phyloP scores from a whole-genome alignment of 2,888 invertebrate species.

The Thumatha senex region DNA sequence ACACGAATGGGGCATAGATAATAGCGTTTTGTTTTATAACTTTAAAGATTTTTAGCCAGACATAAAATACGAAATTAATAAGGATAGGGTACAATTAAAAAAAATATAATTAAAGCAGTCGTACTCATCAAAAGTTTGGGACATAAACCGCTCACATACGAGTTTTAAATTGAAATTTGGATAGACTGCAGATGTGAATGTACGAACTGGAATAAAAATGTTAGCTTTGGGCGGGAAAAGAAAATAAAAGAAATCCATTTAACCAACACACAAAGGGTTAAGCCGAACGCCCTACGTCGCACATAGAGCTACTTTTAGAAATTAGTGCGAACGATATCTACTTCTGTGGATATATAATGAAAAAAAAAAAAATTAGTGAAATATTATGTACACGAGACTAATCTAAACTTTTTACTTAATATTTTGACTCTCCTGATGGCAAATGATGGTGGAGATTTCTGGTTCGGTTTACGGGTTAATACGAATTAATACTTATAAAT shows the following conservation, averaged over 20 bases:
- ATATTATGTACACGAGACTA: too few relatives aligned
- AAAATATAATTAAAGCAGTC: conserved; percentile 54
- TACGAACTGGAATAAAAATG: conserved; percentile 66
- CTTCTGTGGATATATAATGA: neutral
- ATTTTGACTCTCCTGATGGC: too few relatives aligned
- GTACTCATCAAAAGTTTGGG: conserved; percentile 50
- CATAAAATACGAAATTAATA: conserved; percentile 27
- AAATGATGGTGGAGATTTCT: too few relatives aligned
- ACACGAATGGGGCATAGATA: conserved; percentile 74
- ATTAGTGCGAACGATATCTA: neutral
- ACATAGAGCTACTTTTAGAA: conserved; percentile 17
- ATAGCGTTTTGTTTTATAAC: conserved; percentile 71
- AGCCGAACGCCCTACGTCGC: conserved; percentile 33
- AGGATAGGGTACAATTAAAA: conserved; percentile 11
- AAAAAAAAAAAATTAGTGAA: neutral
- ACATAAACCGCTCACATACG: conserved; percentile 53
- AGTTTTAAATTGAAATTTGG: conserved; percentile 71
- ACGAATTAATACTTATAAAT: too few relatives aligned
- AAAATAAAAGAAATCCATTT: conserved; percentile 71
- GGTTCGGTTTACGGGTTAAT: too few relatives aligned
- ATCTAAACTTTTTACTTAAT: too few relatives aligned
- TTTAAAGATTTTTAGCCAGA: conserved; percentile 34
- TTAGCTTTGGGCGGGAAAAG: conserved; percentile 61
- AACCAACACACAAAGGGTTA: conserved; percentile 56
- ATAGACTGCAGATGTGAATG: conserved; percentile 56